A percentile compares a stretch with the other conserved stretches of the same genome.
Conservation (phyloP, 2,888 invertebrate genomes). For the Ephialtes manifestator region DNA sequence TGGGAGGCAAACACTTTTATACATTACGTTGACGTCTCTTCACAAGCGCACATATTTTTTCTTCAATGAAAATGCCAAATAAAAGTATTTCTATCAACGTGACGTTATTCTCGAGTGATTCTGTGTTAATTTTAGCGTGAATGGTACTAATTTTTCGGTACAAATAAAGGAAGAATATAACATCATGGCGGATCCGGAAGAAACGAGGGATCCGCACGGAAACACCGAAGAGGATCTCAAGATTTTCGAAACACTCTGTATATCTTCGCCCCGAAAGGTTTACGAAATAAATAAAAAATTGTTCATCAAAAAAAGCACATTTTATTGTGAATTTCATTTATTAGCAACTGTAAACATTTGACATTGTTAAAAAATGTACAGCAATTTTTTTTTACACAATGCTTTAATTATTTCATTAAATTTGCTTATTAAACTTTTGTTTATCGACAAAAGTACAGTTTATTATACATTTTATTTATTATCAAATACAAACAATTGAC, state of each 20-base stretch:
- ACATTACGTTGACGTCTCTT: conserved; percentile 35
- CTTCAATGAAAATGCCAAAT: conserved; percentile 33
- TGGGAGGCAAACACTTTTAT: conserved; percentile 68
- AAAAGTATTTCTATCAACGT: conserved; percentile 9
- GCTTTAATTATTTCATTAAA: conserved; percentile 6
- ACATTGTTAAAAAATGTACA: conserved; percentile 28
- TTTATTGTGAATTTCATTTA: background rate
- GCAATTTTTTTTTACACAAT: conserved; percentile 18
- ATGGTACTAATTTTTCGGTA: conserved; percentile 8
- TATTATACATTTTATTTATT: too few species aligned
- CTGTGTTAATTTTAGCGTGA: background rate
- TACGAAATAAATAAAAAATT: conserved; percentile 30
- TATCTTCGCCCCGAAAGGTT: conserved; percentile 88
- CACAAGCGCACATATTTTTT: conserved; percentile 16
- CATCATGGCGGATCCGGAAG: conserved; percentile 73
- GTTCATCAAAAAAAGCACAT: background rate
- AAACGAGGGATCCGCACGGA: conserved; percentile 79
- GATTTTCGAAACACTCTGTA: conserved; percentile 90
- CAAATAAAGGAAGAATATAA: conserved; percentile 31
- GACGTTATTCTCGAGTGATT: background rate
- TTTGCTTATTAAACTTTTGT: background rate
- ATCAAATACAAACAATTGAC: too few species aligned
- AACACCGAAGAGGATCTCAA: conserved; percentile 91
- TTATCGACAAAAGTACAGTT: too few species aligned
- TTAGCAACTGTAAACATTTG: background rate